Conservation (phyloP, 1,140 invertebrate species). For the Oncopodura yosiiana region DNA sequence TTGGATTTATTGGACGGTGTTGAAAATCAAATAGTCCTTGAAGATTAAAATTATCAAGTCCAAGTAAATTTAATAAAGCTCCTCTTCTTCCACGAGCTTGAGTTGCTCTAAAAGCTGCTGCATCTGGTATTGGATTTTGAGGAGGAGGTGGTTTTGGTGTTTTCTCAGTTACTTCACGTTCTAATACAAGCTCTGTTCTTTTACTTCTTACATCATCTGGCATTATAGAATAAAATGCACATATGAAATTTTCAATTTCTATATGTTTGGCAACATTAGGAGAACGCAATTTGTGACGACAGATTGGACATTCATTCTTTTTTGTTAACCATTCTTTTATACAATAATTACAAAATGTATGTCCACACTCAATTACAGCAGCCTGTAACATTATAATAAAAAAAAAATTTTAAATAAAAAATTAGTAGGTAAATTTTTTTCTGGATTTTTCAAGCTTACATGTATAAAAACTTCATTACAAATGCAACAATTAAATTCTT, state of each 20-base stretch:
- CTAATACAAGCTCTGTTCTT: slow-evolving; percentile 1
- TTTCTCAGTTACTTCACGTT: slow-evolving; percentile 4
- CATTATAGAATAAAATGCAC: slow-evolving; percentile 14
- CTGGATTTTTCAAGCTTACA: slow-evolving; percentile 35
- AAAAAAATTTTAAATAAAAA: slow-evolving; percentile 21
- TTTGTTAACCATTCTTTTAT: slow-evolving; percentile 62
- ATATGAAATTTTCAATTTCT: slow-evolving; percentile 44
- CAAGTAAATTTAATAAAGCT: too few relatives aligned
- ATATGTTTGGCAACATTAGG: slow-evolving; percentile 35
- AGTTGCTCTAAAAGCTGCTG: too few relatives aligned
- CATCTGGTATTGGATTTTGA: too few relatives aligned
- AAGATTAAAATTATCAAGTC: too few relatives aligned
- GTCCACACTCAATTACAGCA: slow-evolving; percentile 61
- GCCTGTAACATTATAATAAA: slow-evolving; percentile 42
- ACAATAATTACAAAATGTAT: slow-evolving; percentile 66
- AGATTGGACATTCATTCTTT: slow-evolving; percentile 62
- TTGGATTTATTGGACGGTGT: too few relatives aligned
- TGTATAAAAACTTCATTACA: slow-evolving; percentile 65
- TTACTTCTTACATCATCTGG: slow-evolving; percentile 13
- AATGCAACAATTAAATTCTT: slow-evolving; percentile 64
- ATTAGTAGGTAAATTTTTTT: neutral
- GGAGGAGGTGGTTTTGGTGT: too few relatives aligned
- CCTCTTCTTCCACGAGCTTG: too few relatives aligned
- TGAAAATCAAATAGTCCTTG: too few relatives aligned
- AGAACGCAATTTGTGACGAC: slow-evolving; percentile 45